phyloP scores from a whole-genome alignment of 2,797 vertebrate species.

The Hyperoplus immaculatus region DNA sequence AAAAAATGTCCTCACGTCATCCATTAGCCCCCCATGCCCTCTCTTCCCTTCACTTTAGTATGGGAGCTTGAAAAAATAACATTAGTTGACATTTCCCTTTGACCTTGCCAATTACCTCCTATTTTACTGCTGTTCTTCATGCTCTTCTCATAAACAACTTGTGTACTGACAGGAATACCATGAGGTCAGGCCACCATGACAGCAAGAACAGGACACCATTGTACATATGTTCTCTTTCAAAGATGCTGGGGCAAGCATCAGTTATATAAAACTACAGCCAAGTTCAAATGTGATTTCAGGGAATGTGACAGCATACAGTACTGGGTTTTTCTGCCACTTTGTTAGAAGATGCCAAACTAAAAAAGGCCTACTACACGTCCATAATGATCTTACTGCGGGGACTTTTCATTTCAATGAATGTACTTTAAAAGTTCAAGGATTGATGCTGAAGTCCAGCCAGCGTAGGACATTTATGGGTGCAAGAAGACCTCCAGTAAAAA shows the following conservation, averaged over 20 bases:
- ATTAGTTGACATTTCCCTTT: slow-evolving; percentile 25
- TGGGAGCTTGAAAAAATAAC: slow-evolving; percentile 1
- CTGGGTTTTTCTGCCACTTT: background rate
- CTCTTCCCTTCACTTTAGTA: slow-evolving; percentile 7
- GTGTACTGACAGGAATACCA: slow-evolving; percentile 27
- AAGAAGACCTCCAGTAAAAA: slow-evolving; percentile 62
- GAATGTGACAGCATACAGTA: background rate
- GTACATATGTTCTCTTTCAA: background rate
- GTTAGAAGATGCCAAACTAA: background rate
- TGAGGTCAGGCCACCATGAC: slow-evolving; percentile 34
- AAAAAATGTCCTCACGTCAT: background rate
- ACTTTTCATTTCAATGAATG: background rate
- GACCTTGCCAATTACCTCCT: slow-evolving; percentile 27
- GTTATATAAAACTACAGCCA: background rate
- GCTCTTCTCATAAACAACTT: slow-evolving; percentile 36
- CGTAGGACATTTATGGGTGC: slow-evolving; percentile 45
- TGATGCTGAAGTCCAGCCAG: slow-evolving; percentile 14
- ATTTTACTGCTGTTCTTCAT: slow-evolving; percentile 35
- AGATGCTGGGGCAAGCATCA: background rate
- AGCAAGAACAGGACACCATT: slow-evolving; percentile 5
- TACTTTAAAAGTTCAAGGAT: slow-evolving; percentile 17
- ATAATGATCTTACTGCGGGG: background rate
- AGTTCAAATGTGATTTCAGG: slow-evolving; percentile 10
- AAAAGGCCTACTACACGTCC: background rate
- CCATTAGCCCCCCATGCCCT: background rate